Percentiles rank a stretch among this genome's conserved stretches.
Conservation (phyloP, 2,797 vertebrate species). For the Nasua narica region DNA sequence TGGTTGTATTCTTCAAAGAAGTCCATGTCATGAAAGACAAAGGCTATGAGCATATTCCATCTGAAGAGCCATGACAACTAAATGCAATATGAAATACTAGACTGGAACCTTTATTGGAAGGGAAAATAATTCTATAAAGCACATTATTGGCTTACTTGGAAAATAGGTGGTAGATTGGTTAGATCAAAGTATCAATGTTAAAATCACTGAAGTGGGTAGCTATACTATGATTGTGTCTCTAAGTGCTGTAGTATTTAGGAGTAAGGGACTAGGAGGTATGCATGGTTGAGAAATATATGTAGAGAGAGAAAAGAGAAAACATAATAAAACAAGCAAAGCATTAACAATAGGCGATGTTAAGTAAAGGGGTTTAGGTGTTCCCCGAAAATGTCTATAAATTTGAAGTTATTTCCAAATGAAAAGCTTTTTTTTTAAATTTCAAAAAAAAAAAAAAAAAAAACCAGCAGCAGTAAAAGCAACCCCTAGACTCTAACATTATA, state of each 20-base stretch:
- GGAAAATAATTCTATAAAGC: neutral
- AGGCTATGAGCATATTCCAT: constrained; percentile 17
- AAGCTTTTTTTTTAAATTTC: neutral
- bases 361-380: neutral
- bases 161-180: neutral
- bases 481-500: neutral
- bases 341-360: neutral
- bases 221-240: neutral
- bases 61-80: neutral
- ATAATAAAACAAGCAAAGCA: neutral
- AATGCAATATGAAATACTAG: neutral
- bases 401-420: constrained; percentile 31
- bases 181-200: neutral
- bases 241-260: constrained; percentile 4
- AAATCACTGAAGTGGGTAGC: constrained; percentile 20
- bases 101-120: neutral
- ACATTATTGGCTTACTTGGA: neutral
- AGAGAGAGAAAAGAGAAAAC: neutral
- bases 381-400: neutral
- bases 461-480: neutral
- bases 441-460: neutral
- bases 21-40: neutral
- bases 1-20: neutral
- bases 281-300: neutral
- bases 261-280: neutral